Evolutionary conservation across 2,888 invertebrate species (phyloP), one percentile per base, ranked within the genome.

Genomic region (Leptopilina drosophilae): DNA sequence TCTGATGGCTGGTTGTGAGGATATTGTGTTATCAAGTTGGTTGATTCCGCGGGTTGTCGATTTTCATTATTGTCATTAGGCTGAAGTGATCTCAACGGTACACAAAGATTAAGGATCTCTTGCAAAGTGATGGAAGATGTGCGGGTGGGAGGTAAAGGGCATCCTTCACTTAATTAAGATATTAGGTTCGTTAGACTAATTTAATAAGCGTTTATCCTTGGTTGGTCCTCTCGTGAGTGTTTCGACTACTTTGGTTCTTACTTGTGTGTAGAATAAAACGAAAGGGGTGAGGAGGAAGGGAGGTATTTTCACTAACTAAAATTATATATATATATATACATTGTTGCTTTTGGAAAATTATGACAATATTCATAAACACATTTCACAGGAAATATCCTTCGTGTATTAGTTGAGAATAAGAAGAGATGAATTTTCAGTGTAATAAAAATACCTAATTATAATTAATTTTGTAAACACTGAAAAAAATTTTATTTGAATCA

Each of bases 171-270:
- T 87, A 86, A 86, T 87, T 84, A 84, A 85, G 85, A 84, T 83
- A 84, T 86, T 85, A 85, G 84, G 83, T 84, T 85, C 87, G 84
- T 85, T 84, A 83, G 84, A 84, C 85, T 85, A 85, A 87, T 86
- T 87, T 84, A 85, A 87, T 86, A 85, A 88, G 85, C 85, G 85
- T 84, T 87, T 86, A 86, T 85, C 84, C 84, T 82, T 83, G 82
- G 80, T 76, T 81, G 77, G 62, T 78, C 77, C 80, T 80, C 78
- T 78, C 79, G 75, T 46, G 46, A 14, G 77, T 49, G 69, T 79
- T 73, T 75, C 78, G 76, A 76, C 66, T 65, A 76, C 76, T 76
- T 76, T 66, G 66, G 76, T 66, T 64, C 65, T 33, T 33, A 3
- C 33, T 33, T 33, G 33, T 33, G 33, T 33, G 33, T 33, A 33